These are phyloP conservation scores for Oryzias sinensis DNA, from an alignment of 2,797 vertebrate species.

Conservation along the genomic window DNA sequence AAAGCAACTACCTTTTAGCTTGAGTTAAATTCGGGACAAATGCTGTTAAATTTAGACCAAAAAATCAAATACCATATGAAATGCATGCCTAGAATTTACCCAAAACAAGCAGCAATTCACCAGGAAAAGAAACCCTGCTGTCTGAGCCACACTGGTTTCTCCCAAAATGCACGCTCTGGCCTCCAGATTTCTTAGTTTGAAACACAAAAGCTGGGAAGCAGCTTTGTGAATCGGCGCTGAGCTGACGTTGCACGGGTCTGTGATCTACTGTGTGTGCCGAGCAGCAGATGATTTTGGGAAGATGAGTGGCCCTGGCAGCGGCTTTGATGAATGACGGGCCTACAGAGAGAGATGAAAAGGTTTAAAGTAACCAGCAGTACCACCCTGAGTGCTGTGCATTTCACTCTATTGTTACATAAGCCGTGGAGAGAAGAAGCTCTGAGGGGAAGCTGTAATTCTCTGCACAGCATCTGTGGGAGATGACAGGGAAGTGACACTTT, in stretches of 20 bases:
- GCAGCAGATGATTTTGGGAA: constrained; percentile 23
- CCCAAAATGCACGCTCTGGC: constrained; percentile 12
- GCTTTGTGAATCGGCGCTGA: constrained; percentile 49
- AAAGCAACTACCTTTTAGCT: no score
- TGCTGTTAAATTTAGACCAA: no score
- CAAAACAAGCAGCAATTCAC: no score
- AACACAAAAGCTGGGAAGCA: constrained; percentile 42
- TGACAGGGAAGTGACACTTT: not conserved
- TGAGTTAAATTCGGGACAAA: no score
- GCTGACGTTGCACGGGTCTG: constrained; percentile 13
- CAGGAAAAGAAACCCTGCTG: constrained; percentile 21
- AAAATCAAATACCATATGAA: no score
- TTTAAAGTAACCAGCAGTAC: constrained; percentile 8
- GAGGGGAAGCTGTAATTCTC: not conserved
- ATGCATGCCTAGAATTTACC: no score
- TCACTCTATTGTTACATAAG: constrained; percentile 4
- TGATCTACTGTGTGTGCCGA: constrained; percentile 34
- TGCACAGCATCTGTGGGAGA: not conserved
- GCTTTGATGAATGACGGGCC: constrained; percentile 13
- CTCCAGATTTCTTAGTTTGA: constrained; percentile 37
- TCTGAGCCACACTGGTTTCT: constrained; percentile 37
- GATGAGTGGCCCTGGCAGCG: constrained; percentile 17
- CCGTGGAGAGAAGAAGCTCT: not conserved
- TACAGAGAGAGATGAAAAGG: constrained; percentile 29
- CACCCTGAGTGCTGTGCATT: not conserved